Conservation (phyloP, 1,140 invertebrate genomes). For the Chionoecetes opilio region DNA sequence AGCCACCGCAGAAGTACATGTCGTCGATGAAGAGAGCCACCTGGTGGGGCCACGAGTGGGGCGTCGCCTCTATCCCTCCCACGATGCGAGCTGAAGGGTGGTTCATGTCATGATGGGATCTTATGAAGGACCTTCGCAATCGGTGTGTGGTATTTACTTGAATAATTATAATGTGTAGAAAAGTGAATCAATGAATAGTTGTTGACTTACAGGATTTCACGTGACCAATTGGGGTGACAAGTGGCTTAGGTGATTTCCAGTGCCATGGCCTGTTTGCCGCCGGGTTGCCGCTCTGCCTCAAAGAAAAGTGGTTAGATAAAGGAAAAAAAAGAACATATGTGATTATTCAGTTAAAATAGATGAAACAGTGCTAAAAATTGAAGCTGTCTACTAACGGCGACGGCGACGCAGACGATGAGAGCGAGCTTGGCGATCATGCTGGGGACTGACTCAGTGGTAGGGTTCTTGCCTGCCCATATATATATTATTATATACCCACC, state of each 20-base stretch:
- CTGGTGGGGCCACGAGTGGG: constrained; percentile 83
- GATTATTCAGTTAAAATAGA: no score
- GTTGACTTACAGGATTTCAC: background rate
- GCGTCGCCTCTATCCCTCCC: constrained; percentile 84
- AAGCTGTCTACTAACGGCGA: background rate
- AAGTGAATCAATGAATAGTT: background rate
- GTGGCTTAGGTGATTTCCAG: constrained; percentile 33
- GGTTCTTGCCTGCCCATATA: background rate
- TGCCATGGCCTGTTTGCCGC: background rate
- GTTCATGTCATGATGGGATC: background rate
- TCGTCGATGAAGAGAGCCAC: constrained; percentile 84
- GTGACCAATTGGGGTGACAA: constrained; percentile 12
- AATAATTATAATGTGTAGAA: background rate
- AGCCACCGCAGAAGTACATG: constrained; percentile 85
- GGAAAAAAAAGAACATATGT: no score
- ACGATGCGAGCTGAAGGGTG: constrained; percentile 82
- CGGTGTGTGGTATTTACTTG: background rate
- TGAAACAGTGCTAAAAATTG: no score
- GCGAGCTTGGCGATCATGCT: constrained; percentile 53
- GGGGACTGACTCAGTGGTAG: background rate
- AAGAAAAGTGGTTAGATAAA: no score
- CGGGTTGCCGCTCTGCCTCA: background rate
- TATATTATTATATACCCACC: no score
- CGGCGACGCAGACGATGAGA: background rate
- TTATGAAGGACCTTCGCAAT: no score